Evolutionary conservation across 2,113 vertebrate genomes (phyloP), one percentile per base, ranked within the genome.

Genomic region (Ptyas mucosa): DNA sequence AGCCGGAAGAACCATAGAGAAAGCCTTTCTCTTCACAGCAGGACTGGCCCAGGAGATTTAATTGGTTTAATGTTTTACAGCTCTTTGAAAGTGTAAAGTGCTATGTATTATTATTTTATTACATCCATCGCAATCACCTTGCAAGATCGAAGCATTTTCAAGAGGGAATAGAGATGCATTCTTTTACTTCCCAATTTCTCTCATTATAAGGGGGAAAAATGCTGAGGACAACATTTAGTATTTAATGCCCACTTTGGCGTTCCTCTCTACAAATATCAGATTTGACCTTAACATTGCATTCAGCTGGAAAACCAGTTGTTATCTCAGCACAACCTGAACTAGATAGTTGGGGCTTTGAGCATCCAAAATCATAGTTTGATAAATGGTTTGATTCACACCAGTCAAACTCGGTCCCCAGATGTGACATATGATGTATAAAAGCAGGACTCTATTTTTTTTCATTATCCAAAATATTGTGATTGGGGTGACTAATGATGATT

Each of bases 31-130:
- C 26, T 87, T 93, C 93, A 10, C 87, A 20, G 34, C 21, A 53
- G 12, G 7, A 39, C 54, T 87, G 21, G 26, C 18, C 39, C 55
- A 49, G 5, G n/a, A 90, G 69, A 89, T 69, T 95, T 61, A 55
- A 92, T 89, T 91, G 89, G 75, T 26, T 90, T 87, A 86, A 55
- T 69, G 85, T 24, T 93, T 90, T 93, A 89, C 64, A 88, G n/a
- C 18, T 52, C 39, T 87, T 90, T 54, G 69, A 94, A 94, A 90
- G 5, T 61, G 49, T 46, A 91, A 91, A 94, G 8, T 92, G 54
- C 26, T 89, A 93, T 95, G 81, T 88, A 61, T 91, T 90, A 46
- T 75, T 93, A 29, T 87, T 51, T 89, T 93, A 24, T 87, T 57
- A 23, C 10, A 93, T 75, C 49, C 55, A 94, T 92, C 0, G 0